phyloP scores from a whole-genome alignment of 1,140 invertebrate species.

The Drosophila punjabiensis region DNA sequence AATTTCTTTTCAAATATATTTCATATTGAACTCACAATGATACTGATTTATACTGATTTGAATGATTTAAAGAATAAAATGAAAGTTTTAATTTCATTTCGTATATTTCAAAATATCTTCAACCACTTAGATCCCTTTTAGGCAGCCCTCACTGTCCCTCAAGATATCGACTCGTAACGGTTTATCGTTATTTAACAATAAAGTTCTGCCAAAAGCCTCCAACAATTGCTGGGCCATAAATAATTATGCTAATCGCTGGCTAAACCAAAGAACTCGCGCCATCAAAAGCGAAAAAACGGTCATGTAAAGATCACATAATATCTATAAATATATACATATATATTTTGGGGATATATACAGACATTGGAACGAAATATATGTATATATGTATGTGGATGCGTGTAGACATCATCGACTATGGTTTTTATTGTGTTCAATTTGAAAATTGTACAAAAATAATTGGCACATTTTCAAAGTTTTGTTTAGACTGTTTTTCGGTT shows the following conservation, averaged over 20 bases:
- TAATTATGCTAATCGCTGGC: constrained; percentile 50
- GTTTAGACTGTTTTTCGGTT: constrained; percentile 27
- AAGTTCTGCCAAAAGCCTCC: constrained; percentile 18
- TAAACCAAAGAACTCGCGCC: constrained; percentile 27
- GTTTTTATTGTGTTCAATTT: constrained; percentile 75
- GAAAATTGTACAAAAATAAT: constrained; percentile 61
- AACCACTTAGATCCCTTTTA: neutral
- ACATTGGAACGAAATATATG: neutral
- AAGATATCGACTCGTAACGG: constrained; percentile 27
- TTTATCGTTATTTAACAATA: constrained; percentile 24
- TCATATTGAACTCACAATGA: too few relatives aligned
- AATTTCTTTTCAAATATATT: neutral
- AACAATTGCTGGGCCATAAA: constrained; percentile 53
- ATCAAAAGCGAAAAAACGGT: constrained; percentile 18
- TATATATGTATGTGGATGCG: constrained; percentile 8
- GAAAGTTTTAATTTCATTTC: too few relatives aligned
- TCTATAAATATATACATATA: constrained; percentile 40
- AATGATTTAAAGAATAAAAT: too few relatives aligned
- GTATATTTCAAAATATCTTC: neutral
- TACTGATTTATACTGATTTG: neutral
- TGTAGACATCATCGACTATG: constrained; percentile 14
- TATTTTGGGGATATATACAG: constrained; percentile 7
- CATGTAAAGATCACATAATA: constrained; percentile 49
- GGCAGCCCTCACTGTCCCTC: constrained; percentile 1
- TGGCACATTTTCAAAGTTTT: constrained; percentile 73